A percentile compares a stretch with the other conserved stretches of the same genome.
Conservation (phyloP, 2,113 vertebrate genomes). For the Chionodraco myersi region DNA sequence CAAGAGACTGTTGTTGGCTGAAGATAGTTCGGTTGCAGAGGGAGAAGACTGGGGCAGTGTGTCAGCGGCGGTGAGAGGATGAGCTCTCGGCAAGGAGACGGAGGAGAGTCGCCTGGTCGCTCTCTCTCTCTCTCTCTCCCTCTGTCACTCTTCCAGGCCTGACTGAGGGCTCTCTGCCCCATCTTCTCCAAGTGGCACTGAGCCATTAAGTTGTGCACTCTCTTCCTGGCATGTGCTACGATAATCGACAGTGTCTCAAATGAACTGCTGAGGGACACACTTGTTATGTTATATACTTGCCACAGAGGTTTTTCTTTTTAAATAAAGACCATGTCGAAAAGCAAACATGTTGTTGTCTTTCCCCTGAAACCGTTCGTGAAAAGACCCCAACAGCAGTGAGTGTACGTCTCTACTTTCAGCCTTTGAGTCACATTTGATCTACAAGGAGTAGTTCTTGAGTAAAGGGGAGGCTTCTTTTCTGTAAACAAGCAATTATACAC, state of each 20-base stretch:
- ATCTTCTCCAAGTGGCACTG: conserved; percentile 55
- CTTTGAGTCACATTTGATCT: conserved; percentile 68
- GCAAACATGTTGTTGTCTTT: conserved; percentile 21
- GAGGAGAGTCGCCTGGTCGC: conserved; percentile 49
- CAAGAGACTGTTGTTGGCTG: conserved; percentile 67
- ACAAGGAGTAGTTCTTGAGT: conserved; percentile 54
- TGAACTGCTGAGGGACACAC: conserved; percentile 35
- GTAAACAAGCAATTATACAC: conserved; percentile 82
- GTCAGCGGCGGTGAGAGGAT: conserved; percentile 69
- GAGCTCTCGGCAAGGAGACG: conserved; percentile 71
- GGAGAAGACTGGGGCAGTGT: conserved; percentile 68
- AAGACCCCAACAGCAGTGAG: conserved; percentile 21
- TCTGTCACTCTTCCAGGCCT: conserved; percentile 55
- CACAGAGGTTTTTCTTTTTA: neutral
- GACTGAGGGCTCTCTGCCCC: conserved; percentile 54
- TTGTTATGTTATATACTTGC: conserved; percentile 22
- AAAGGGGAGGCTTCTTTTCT: conserved; percentile 60
- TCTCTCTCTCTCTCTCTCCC: conserved; percentile 26
- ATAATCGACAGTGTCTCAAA: conserved; percentile 17
- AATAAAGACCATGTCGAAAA: conserved; percentile 11
- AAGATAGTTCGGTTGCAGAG: conserved; percentile 51
- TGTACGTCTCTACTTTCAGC: conserved; percentile 46
- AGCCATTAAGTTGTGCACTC: conserved; percentile 52
- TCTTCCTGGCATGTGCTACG: conserved; percentile 43
- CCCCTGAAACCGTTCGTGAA: conserved; percentile 2